These are phyloP conservation scores for Noctua janthina DNA, from an alignment of 2,888 invertebrate species.

Conservation along the genomic window DNA sequence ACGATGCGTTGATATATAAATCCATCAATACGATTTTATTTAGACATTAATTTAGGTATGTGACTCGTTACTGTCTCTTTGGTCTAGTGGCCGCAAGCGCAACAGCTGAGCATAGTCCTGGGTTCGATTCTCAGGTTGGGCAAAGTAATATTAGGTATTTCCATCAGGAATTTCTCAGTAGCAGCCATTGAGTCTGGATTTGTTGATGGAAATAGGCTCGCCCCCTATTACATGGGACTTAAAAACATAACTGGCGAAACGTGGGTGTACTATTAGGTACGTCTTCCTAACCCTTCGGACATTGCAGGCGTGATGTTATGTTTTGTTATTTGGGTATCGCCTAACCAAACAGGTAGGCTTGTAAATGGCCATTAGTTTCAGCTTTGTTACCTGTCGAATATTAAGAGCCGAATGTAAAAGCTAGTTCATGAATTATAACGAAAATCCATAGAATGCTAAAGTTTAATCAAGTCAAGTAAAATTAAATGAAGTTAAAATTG, in stretches of 20 bases:
- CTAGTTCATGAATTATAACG: slow-evolving; percentile 10
- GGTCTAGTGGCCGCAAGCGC: neutral
- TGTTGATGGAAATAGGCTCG: neutral
- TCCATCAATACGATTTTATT: neutral
- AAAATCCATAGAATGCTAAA: slow-evolving; percentile 33
- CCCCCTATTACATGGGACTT: neutral
- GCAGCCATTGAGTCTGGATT: neutral
- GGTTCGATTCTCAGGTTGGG: neutral
- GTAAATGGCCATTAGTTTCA: neutral
- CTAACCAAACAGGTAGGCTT: neutral
- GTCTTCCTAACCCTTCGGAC: rapidly evolving
- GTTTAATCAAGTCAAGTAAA: slow-evolving; percentile 51
- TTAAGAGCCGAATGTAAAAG: slow-evolving; percentile 27
- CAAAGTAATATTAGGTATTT: neutral
- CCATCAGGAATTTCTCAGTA: neutral
- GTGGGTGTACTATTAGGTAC: neutral
- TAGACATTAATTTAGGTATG: neutral
- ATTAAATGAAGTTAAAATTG: slow-evolving; percentile 62
- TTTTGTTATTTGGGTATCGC: neutral
- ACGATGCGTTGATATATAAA: no score
- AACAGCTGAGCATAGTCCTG: neutral
- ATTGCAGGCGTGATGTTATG: neutral
- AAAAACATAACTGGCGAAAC: neutral
- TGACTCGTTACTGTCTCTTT: neutral
- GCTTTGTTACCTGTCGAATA: neutral